Percentiles rank a stretch among this genome's conserved stretches.
These are phyloP conservation scores for Tenthredo livida DNA, from an alignment of 2,888 invertebrate species.

Conservation along the genomic window DNA sequence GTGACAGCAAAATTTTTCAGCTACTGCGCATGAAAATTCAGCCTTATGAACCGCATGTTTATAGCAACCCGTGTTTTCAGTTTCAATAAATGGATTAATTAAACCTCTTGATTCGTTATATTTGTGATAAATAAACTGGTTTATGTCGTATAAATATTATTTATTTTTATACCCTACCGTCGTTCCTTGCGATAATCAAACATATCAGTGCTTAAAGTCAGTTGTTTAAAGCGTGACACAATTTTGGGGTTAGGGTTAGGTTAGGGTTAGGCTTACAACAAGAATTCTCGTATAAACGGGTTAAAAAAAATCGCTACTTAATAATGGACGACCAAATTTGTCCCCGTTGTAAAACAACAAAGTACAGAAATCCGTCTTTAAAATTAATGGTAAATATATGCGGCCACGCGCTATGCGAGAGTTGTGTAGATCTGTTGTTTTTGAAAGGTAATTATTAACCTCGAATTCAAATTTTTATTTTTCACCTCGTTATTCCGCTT, in stretches of 20 bases:
- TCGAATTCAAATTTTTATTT: no score
- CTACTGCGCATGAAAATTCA: no score
- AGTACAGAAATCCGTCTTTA: conserved; percentile 97
- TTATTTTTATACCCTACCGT: neutral
- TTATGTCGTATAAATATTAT: neutral
- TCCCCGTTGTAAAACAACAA: conserved; percentile 97
- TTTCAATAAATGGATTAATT: neutral
- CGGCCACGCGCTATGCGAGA: conserved; percentile 98
- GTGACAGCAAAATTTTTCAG: no score
- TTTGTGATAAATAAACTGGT: neutral
- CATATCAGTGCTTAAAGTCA: neutral
- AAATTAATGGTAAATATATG: conserved; percentile 99
- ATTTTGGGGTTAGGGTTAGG: neutral
- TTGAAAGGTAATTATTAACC: conserved; percentile 86
- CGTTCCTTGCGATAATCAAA: neutral
- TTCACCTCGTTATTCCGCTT: neutral
- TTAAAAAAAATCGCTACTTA: neutral
- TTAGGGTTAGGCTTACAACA: neutral
- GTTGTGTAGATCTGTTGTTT: conserved; percentile 97
- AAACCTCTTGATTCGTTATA: neutral
- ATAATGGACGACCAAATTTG: conserved; percentile 92
- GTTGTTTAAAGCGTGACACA: neutral
- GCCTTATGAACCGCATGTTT: neutral
- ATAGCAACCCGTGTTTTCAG: neutral
- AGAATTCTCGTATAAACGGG: neutral